Percentiles rank a stretch among this genome's conserved stretches.
phyloP scores from a whole-genome alignment of 35 echinoderm and acorn worm genomes.

The Ptychodera flava region DNA sequence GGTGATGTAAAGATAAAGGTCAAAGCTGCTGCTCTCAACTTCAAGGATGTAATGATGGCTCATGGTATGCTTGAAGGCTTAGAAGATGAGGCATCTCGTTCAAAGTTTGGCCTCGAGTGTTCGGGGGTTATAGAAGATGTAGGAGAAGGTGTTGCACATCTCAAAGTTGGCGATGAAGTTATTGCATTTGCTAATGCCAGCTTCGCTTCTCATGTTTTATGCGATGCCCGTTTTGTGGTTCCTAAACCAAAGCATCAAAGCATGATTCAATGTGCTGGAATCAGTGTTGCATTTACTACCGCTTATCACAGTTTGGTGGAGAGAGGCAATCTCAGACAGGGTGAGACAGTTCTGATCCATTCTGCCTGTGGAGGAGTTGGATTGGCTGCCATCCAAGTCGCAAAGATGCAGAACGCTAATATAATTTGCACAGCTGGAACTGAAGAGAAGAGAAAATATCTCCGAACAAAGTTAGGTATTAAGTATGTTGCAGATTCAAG shows the following conservation, averaged over 20 bases:
- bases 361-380: slow-evolving; percentile 27
- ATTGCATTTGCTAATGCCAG: too few relatives aligned
- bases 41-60: too few relatives aligned
- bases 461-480: slow-evolving; percentile 32
- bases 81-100: not conserved
- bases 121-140: slow-evolving; percentile 56
- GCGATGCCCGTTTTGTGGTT: slow-evolving; percentile 27
- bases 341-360: slow-evolving; percentile 64
- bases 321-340: slow-evolving; percentile 48
- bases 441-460: slow-evolving; percentile 1
- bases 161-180: slow-evolving; percentile 53
- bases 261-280: slow-evolving; percentile 20
- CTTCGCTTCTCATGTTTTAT: slow-evolving; percentile 53
- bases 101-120: slow-evolving; percentile 38
- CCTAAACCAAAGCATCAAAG: slow-evolving; percentile 32
- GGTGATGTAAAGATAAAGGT: slow-evolving; percentile 15
- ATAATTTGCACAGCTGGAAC: slow-evolving; percentile 42
- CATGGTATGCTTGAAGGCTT: too few relatives aligned
- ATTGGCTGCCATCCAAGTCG: slow-evolving; percentile 55
- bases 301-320: slow-evolving; percentile 66
- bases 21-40: too few relatives aligned
- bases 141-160: slow-evolving; percentile 17
- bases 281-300: slow-evolving; percentile 37
- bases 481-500: slow-evolving; percentile 5
- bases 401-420: slow-evolving; percentile 36